A percentile compares a stretch with the other conserved stretches of the same genome.
Evolutionary conservation across 2,113 vertebrate genomes (phyloP).

Genomic region (Phylloscopus trochilus): DNA sequence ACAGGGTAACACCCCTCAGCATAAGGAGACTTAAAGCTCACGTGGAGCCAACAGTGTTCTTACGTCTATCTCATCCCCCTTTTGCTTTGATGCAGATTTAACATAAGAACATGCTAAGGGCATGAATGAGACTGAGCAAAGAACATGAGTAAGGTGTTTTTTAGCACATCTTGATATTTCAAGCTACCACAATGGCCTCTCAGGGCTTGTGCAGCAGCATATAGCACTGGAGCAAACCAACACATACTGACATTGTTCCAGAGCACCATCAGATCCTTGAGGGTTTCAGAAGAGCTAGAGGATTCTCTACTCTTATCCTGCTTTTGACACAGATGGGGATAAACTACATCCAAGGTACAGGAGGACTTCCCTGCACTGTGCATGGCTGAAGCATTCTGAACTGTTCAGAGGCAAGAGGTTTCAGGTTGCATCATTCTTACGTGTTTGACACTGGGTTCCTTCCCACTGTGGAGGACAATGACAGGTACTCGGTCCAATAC

Average conservation of each 20-base stretch:
- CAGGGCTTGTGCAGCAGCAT: neutral
- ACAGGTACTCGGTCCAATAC: conserved; percentile 81
- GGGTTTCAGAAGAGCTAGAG: neutral
- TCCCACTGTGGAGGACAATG: conserved; percentile 84
- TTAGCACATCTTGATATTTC: neutral
- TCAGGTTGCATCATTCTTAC: conserved; percentile 71
- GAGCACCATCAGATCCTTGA: neutral
- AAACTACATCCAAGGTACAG: neutral
- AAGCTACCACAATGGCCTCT: neutral
- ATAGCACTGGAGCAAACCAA: neutral
- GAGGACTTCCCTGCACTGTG: neutral
- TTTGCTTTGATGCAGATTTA: neutral
- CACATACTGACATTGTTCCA: neutral
- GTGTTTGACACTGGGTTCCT: conserved; percentile 83
- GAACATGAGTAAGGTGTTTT: neutral
- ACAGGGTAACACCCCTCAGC: neutral
- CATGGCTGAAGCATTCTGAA: neutral
- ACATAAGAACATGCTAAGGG: neutral
- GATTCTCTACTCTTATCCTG: neutral
- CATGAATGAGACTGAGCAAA: neutral
- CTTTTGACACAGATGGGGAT: neutral
- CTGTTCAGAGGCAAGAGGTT: neutral
- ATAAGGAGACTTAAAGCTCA: neutral
- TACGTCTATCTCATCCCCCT: neutral
- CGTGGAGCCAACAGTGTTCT: accelerated